Evolutionary conservation across 2,113 vertebrate genomes (phyloP).

Genomic region (Cynocephalus volans): DNA sequence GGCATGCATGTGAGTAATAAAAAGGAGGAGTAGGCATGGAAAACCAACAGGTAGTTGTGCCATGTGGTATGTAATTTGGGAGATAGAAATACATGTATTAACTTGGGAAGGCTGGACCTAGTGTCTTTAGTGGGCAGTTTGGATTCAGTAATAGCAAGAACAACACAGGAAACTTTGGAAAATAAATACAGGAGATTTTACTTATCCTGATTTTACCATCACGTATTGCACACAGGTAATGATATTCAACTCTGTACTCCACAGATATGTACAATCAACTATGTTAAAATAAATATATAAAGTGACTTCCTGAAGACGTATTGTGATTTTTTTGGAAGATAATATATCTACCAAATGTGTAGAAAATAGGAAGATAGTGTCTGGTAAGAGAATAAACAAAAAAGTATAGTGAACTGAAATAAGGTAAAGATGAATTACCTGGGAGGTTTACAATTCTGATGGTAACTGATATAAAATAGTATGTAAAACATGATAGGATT

Average conservation of each 20-base stretch:
- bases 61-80: not conserved
- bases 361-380: not conserved
- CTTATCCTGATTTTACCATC: too few relatives aligned
- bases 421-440: not conserved
- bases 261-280: too few relatives aligned
- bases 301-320: not conserved
- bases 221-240: too few relatives aligned
- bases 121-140: not conserved
- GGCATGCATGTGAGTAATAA: not conserved
- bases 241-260: too few relatives aligned
- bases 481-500: not conserved
- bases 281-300: too few relatives aligned
- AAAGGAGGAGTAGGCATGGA: not conserved
- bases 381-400: not conserved
- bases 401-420: not conserved
- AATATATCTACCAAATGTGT: not conserved
- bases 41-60: not conserved
- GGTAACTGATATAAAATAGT: not conserved
- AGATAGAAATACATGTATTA: not conserved
- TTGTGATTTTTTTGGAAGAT: not conserved
- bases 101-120: not conserved
- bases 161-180: not conserved
- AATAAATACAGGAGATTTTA: not conserved
- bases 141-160: not conserved
- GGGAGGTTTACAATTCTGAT: not conserved